These are phyloP conservation scores for Drosophila mayri DNA, from an alignment of 1,140 invertebrate genomes.

Conservation along the genomic window DNA sequence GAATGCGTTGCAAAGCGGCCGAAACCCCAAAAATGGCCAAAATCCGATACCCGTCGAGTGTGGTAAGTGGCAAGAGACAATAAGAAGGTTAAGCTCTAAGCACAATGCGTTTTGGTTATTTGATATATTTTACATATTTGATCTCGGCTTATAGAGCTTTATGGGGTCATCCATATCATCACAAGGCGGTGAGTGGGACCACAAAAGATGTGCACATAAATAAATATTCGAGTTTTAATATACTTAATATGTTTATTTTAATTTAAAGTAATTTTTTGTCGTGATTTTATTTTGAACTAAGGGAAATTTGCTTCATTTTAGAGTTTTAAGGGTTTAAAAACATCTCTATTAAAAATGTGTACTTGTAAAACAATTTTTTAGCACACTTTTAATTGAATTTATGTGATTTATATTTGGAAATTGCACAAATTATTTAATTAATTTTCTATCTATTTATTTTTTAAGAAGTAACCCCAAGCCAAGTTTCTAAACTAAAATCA, in stretches of 20 bases:
- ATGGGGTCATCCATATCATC: conserved; percentile 41
- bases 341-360: background rate
- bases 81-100: conserved; percentile 66
- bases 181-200: conserved; percentile 19
- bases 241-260: background rate
- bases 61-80: conserved; percentile 71
- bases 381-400: too few relatives aligned
- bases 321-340: background rate
- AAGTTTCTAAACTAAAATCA: background rate
- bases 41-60: conserved; percentile 25
- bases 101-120: conserved; percentile 51
- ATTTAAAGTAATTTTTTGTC: background rate
- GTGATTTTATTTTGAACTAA: too few relatives aligned
- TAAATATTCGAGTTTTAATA: background rate
- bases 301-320: background rate
- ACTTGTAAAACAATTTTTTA: too few relatives aligned
- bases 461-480: background rate
- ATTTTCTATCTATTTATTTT: too few relatives aligned
- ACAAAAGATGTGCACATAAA: conserved; percentile 26
- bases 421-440: background rate
- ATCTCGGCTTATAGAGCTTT: conserved; percentile 35
- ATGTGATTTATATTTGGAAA: too few relatives aligned
- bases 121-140: conserved; percentile 45
- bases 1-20: conserved; percentile 50
- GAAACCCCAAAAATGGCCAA: conserved; percentile 30